Percentiles rank a stretch among this genome's conserved stretches.
Conservation (phyloP, 2,113 vertebrate species). For the Oceanodroma tethys region DNA sequence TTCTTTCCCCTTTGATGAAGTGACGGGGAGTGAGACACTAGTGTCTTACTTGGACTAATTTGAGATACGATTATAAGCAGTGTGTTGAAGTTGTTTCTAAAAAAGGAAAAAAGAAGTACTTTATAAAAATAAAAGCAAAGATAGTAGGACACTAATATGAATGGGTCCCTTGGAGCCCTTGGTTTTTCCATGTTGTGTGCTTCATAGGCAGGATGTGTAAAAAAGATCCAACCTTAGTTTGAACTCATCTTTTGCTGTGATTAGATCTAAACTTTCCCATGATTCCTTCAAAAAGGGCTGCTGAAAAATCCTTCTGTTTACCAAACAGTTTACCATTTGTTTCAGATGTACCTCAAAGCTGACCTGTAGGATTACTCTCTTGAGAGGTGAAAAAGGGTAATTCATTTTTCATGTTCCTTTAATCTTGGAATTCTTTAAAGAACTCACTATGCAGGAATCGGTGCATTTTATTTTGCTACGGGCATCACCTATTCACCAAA, state of each 20-base stretch:
- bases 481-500: background rate
- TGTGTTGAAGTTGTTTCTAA: background rate
- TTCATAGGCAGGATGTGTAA: constrained; percentile 24
- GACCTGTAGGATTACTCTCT: constrained; percentile 51
- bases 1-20: background rate
- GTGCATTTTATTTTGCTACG: background rate
- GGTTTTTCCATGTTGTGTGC: background rate
- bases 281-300: constrained; percentile 13
- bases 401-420: constrained; percentile 61
- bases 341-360: constrained; percentile 52
- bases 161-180: background rate
- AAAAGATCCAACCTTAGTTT: constrained; percentile 37
- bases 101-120: background rate
- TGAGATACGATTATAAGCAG: background rate
- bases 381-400: constrained; percentile 46
- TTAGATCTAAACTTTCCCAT: constrained; percentile 51
- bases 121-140: background rate
- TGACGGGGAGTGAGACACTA: background rate
- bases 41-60: background rate
- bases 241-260: constrained; percentile 39
- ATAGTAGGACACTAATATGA: background rate
- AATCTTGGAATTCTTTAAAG: constrained; percentile 49
- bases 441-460: background rate
- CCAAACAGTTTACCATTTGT: constrained; percentile 58
- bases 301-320: constrained; percentile 54